These are phyloP conservation scores for Pituophis catenifer DNA, from an alignment of 2,113 vertebrate genomes.

Conservation along the genomic window DNA sequence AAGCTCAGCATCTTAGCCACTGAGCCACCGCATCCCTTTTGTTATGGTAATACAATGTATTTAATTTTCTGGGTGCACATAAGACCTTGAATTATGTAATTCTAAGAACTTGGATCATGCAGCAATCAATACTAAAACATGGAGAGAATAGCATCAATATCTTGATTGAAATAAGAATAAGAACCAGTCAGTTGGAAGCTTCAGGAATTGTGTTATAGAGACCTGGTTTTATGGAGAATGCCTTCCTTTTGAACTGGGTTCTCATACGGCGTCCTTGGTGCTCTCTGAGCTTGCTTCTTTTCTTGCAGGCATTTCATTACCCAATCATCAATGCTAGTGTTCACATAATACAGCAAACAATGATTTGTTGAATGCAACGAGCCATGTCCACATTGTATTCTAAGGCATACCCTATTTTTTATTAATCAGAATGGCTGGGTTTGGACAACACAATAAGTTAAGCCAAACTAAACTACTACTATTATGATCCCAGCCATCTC, in stretches of 20 bases:
- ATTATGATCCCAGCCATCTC: background rate
- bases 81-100: background rate
- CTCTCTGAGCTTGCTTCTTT: background rate
- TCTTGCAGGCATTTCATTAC: background rate
- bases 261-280: background rate
- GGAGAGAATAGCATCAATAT: background rate
- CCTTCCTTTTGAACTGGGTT: background rate
- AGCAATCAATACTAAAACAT: background rate
- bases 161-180: background rate
- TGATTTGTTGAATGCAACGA: background rate
- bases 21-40: no score
- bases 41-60: background rate
- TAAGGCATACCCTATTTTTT: no score
- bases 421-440: background rate
- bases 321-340: background rate
- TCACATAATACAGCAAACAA: background rate
- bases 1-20: no score
- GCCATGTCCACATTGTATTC: background rate
- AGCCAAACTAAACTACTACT: background rate
- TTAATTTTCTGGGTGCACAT: background rate
- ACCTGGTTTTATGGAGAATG: background rate
- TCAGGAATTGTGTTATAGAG: background rate
- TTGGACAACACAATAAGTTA: background rate
- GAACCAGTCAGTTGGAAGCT: background rate
- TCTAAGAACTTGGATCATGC: background rate